These are phyloP conservation scores for Callimorpha dominula DNA, from an alignment of 2,888 invertebrate species.

Conservation along the genomic window DNA sequence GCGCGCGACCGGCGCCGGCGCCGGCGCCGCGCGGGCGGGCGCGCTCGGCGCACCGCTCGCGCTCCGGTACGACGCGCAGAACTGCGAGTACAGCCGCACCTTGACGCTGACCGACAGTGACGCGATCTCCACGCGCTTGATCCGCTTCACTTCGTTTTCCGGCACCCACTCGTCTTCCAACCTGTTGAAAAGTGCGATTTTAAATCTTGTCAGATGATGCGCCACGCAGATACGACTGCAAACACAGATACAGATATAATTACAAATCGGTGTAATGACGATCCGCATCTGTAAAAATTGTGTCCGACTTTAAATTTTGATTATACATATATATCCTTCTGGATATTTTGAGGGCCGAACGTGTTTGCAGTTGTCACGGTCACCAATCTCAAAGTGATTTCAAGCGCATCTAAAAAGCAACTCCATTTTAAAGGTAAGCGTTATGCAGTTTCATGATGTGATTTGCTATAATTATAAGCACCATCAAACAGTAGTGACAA, in stretches of 20 bases:
- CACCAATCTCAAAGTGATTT: conserved; percentile 66
- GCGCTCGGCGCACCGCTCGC: too few species aligned
- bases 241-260: conserved; percentile 63
- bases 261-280: conserved; percentile 36
- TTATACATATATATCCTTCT: conserved; percentile 3
- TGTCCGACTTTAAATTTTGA: not conserved
- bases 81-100: conserved; percentile 83
- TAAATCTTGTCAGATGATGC: conserved; percentile 31
- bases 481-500: not conserved
- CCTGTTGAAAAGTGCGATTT: conserved; percentile 80
- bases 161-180: conserved; percentile 95
- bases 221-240: conserved; percentile 82
- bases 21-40: too few species aligned
- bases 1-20: conserved; percentile 44
- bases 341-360: conserved; percentile 24
- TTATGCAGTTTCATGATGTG: not conserved
- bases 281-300: conserved; percentile 51
- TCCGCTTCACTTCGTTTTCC: conserved; percentile 89
- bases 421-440: not conserved
- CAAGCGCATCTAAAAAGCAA: conserved; percentile 26
- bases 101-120: conserved; percentile 81
- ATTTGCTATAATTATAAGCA: not conserved
- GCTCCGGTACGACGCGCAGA: conserved; percentile 73
- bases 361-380: conserved; percentile 79
- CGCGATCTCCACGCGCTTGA: conserved; percentile 88